phyloP scores from a whole-genome alignment of 1,140 invertebrate genomes.

The Mizuhopecten yessoensis region DNA sequence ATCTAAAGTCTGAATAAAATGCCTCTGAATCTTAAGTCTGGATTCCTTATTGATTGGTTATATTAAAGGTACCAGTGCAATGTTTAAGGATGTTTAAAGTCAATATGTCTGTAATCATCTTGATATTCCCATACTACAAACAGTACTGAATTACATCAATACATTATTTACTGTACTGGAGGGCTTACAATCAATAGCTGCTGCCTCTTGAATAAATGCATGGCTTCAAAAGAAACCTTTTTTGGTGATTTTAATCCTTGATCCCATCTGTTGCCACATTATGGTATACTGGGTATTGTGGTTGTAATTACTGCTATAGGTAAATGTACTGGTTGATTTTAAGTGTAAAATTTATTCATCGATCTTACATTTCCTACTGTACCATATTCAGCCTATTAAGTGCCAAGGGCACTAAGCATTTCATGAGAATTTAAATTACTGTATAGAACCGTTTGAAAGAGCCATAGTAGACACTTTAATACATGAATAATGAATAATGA shows the following conservation, averaged over 20 bases:
- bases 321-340: too few relatives aligned
- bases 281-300: too few relatives aligned
- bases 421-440: too few relatives aligned
- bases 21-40: neutral
- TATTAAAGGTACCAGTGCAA: neutral
- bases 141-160: neutral
- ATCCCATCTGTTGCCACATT: neutral
- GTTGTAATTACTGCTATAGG: too few relatives aligned
- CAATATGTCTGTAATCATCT: neutral
- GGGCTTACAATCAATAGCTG: neutral
- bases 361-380: too few relatives aligned
- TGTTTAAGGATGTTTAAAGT: neutral
- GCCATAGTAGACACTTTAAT: too few relatives aligned
- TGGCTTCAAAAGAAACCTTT: neutral
- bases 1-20: neutral
- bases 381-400: too few relatives aligned
- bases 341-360: too few relatives aligned
- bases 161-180: slow-evolving; percentile 9
- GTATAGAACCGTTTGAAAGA: too few relatives aligned
- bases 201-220: neutral
- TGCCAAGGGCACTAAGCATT: too few relatives aligned
- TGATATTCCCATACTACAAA: neutral
- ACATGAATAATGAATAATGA: too few relatives aligned
- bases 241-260: neutral
- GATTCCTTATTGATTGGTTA: neutral